These are phyloP conservation scores for Centropyge bicolor DNA, from an alignment of 2,797 vertebrate genomes.

Conservation along the genomic window DNA sequence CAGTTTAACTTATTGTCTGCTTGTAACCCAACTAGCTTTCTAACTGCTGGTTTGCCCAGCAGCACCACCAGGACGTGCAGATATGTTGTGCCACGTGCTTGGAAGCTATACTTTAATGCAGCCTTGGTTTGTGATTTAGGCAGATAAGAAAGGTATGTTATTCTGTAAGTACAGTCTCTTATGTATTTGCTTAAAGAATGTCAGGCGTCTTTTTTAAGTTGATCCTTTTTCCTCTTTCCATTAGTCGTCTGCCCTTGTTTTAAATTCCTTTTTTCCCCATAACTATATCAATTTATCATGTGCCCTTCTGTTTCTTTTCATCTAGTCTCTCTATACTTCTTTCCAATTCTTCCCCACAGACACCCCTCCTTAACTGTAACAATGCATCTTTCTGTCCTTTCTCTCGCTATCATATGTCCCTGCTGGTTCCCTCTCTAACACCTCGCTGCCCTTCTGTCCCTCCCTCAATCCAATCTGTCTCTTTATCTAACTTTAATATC, in stretches of 20 bases:
- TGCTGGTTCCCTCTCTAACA: constrained; percentile 19
- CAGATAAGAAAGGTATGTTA: neutral
- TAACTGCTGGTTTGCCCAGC: neutral
- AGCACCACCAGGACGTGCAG: too few species aligned
- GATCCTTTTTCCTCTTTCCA: constrained; percentile 10
- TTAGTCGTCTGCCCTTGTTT: neutral
- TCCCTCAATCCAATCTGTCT: constrained; percentile 15
- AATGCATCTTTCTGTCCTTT: constrained; percentile 29
- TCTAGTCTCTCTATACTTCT: neutral
- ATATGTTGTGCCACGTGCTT: neutral
- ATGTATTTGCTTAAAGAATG: neutral
- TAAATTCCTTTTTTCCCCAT: neutral
- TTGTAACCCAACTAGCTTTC: neutral
- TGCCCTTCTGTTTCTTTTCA: neutral
- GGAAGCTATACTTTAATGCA: neutral
- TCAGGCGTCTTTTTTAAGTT: neutral
- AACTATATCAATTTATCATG: constrained; percentile 9
- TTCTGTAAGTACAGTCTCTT: neutral
- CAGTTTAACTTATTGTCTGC: neutral
- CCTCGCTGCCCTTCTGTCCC: constrained; percentile 1
- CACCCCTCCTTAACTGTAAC: constrained; percentile 22
- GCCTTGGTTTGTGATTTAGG: neutral
- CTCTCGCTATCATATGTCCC: neutral
- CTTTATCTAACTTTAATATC: constrained; percentile 45
- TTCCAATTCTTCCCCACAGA: constrained; percentile 22